phyloP scores from a whole-genome alignment of 2,797 vertebrate species.

The Zenarchopterus dispar region DNA sequence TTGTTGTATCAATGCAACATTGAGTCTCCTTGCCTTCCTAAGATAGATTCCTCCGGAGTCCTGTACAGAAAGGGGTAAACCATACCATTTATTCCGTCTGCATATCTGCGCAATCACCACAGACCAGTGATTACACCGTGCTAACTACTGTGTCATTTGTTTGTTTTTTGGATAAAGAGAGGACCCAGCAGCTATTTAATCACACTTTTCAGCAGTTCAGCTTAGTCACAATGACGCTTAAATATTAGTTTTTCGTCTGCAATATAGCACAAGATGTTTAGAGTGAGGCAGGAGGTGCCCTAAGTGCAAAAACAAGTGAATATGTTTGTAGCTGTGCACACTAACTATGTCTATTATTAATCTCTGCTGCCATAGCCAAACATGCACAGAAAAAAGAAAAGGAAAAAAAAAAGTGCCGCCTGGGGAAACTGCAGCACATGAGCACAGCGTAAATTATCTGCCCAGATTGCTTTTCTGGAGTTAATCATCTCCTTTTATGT shows the following conservation, averaged over 20 bases:
- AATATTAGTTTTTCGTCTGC: constrained; percentile 6
- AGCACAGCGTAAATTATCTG: constrained; percentile 67
- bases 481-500: constrained; percentile 82
- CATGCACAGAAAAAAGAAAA: constrained; percentile 6
- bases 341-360: constrained; percentile 25
- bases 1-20: constrained; percentile 53
- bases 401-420: constrained; percentile 29
- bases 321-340: constrained; percentile 1
- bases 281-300: constrained; percentile 18
- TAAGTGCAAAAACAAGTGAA: constrained; percentile 43
- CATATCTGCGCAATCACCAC: constrained; percentile 51
- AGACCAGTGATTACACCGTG: constrained; percentile 45
- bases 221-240: constrained; percentile 8
- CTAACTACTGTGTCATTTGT: constrained; percentile 53
- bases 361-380: constrained; percentile 20
- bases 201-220: constrained; percentile 8
- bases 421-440: constrained; percentile 46
- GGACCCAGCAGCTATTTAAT: constrained; percentile 44
- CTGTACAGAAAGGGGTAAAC: constrained; percentile 37
- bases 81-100: constrained; percentile 39
- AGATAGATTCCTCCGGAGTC: constrained; percentile 65
- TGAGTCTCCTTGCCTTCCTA: constrained; percentile 26
- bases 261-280: neutral
- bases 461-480: constrained; percentile 75
- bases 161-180: constrained; percentile 41